Percentiles rank a stretch among this genome's conserved stretches.
Evolutionary conservation across 2,797 vertebrate genomes (phyloP).

Genomic region (Pteronotus mesoamericanus): DNA sequence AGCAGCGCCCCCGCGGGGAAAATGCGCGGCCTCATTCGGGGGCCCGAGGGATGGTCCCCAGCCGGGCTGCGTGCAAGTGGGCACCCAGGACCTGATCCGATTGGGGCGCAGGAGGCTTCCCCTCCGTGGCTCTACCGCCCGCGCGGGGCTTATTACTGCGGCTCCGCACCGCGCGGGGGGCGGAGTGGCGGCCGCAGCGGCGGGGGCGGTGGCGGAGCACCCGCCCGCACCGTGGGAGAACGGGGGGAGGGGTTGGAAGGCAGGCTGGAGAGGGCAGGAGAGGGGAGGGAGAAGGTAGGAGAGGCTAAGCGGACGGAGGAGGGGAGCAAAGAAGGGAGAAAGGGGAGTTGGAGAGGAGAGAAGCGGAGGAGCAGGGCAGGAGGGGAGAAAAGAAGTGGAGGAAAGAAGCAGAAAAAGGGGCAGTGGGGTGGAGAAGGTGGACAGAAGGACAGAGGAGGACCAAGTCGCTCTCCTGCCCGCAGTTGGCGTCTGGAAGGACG

Average conservation of each 20-base stretch:
- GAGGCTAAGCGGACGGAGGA: background rate
- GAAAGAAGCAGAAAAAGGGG: background rate
- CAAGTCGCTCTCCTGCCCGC: background rate
- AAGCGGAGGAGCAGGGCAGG: background rate
- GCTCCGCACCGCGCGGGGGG: constrained; percentile 17
- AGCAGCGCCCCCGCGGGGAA: background rate
- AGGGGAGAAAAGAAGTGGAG: background rate
- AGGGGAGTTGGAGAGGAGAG: background rate
- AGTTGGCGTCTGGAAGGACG: background rate
- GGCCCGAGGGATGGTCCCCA: background rate
- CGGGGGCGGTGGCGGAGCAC: background rate
- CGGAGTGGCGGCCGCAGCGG: constrained; percentile 14
- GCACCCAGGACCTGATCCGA: background rate
- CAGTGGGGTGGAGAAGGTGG: background rate
- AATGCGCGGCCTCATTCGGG: background rate
- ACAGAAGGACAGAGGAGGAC: background rate
- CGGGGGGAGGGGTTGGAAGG: background rate
- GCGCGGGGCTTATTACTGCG: constrained; percentile 16
- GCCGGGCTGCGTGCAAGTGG: background rate
- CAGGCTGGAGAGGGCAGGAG: background rate
- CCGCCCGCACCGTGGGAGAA: constrained; percentile 19
- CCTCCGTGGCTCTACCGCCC: background rate
- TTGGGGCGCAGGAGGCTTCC: background rate
- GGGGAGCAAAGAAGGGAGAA: background rate
- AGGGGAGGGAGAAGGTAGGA: background rate